Conservation (phyloP, 2,888 invertebrate genomes). For the Cephus nigrinus region DNA sequence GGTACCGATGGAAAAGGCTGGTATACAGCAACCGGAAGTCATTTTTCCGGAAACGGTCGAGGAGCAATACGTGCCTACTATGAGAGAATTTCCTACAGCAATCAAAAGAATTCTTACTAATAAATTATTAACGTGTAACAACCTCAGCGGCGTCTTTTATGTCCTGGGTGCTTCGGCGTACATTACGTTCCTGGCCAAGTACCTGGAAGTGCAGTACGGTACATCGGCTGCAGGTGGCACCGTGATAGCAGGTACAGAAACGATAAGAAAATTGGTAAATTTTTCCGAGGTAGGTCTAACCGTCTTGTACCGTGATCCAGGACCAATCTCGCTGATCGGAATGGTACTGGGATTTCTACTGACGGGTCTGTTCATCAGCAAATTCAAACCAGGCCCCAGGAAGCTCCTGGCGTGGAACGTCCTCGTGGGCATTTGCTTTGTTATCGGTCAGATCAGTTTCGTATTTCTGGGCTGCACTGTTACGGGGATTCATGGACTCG, state of each 20-base stretch:
- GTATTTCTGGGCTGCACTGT: conserved; percentile 70
- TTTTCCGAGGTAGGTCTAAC: background rate
- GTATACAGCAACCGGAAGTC: background rate
- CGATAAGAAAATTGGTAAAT: background rate
- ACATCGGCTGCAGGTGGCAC: conserved; percentile 75
- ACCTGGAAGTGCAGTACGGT: conserved; percentile 80
- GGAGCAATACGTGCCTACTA: conserved; percentile 45
- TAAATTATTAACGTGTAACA: conserved; percentile 75
- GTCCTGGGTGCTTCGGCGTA: conserved; percentile 74
- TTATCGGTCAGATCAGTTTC: conserved; percentile 69
- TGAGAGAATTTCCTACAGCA: conserved; percentile 70
- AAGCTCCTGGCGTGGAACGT: conserved; percentile 74
- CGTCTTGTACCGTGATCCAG: conserved; percentile 40
- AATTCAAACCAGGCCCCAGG: conserved; percentile 70
- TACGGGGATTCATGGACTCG: conserved; percentile 59
- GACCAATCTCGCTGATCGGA: conserved; percentile 71
- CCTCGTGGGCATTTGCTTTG: conserved; percentile 69
- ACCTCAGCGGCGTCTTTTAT: conserved; percentile 75
- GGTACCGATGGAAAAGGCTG: conserved; percentile 30
- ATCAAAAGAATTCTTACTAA: conserved; percentile 73
- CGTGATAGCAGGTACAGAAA: conserved; percentile 72
- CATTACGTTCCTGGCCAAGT: conserved; percentile 79
- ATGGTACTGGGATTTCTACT: conserved; percentile 72
- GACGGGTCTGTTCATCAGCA: conserved; percentile 73
- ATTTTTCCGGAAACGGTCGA: conserved; percentile 17